Evolutionary conservation across 1,140 invertebrate genomes (phyloP), one percentile per base, ranked within the genome.

Genomic region (Pomacea maculata): DNA sequence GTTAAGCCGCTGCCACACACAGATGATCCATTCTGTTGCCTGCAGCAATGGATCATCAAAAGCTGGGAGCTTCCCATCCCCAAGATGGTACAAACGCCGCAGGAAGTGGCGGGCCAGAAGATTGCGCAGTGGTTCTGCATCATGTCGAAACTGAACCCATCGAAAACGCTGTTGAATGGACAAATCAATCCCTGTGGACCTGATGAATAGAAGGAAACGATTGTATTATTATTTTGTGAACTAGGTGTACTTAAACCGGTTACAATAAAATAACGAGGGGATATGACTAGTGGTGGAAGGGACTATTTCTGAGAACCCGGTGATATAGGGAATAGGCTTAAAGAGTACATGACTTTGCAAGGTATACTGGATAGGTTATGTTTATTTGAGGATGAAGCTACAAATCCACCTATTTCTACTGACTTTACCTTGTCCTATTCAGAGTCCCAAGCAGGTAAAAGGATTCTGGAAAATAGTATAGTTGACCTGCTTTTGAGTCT

Each of bases 361-460:
- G 34, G 34, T 45, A 45, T 45, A 45, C 34, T 45, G 34, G 34
- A 0, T 45, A 45, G 57, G 57, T 14, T 14, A 61, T 14, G 11
- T 11, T 61, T 17, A 11, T 34, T 25, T 57, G 78, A n/a, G 12
- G 71, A 45, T 25, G 7, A 29, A 25, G 11, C 17, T 0, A 25
- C 6, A 75, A 64, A 14, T 54, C 9, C 63, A 55, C 54, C 55
- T 52, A 9, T 25, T n/a, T 54, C 55, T 52, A 9, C 9, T n/a
- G 11, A 34, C 0, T 57, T 61, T 83, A 90, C 90, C 89, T 88
- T 19, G 88, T 75, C 84, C 87, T 86, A 81, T 90, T 87, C 88
- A 91, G 88, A 15, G 89, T 90, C 17, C 86, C 89, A 55, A 91
- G 85, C 15, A 91, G 82, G 72, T 88, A 91, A 75, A 90, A 90